A percentile compares a stretch with the other conserved stretches of the same genome.
Evolutionary conservation across 2,888 invertebrate species (phyloP).

Genomic region (Sarcophaga rosellei): DNA sequence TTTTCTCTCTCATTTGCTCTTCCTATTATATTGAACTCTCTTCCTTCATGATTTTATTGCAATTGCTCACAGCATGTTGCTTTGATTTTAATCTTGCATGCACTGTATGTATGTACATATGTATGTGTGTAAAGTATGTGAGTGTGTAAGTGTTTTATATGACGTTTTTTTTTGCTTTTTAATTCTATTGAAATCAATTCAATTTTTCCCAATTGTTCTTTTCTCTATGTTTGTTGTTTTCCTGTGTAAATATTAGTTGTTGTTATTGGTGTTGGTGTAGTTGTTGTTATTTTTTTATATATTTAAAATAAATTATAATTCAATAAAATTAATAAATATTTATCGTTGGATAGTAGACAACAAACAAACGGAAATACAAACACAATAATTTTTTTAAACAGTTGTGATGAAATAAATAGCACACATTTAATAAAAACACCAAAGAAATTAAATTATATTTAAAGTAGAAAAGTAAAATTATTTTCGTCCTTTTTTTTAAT

Average conservation of each 20-base stretch:
- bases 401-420: not conserved
- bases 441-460: not conserved
- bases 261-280: not conserved
- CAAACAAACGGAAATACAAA: not conserved
- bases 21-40: too few relatives aligned
- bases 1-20: too few relatives aligned
- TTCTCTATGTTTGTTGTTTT: not conserved
- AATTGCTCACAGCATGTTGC: conserved; percentile 9
- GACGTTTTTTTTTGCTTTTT: not conserved
- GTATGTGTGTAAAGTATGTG: not conserved
- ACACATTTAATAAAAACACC: not conserved
- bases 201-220: conserved; percentile 32
- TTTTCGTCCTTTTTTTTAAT: not conserved
- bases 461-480: not conserved
- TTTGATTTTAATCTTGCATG: not conserved
- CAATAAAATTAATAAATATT: conserved; percentile 59
- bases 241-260: not conserved
- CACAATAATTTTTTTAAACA: not conserved
- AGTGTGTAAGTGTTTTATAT: not conserved
- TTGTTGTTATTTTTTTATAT: conserved; percentile 14
- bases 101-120: not conserved
- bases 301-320: conserved; percentile 54
- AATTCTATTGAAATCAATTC: not conserved
- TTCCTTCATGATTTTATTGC: not conserved
- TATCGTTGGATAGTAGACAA: conserved; percentile 7